Conservation (phyloP, 1,140 invertebrate species). For the Drosophila yakuba region DNA sequence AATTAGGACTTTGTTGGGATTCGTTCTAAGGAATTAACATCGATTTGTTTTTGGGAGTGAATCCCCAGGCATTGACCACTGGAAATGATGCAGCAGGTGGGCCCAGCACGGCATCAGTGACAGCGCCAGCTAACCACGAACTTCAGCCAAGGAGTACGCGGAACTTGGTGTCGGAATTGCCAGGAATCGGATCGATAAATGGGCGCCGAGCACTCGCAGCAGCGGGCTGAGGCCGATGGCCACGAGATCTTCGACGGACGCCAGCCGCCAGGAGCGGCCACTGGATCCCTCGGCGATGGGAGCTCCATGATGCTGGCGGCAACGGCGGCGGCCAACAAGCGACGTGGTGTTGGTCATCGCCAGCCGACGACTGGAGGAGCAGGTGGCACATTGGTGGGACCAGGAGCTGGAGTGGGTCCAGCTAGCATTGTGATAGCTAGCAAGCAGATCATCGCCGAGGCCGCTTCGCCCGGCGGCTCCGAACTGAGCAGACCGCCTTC, state of each 20-base stretch:
- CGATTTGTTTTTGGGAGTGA: neutral
- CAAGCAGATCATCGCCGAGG: conserved; percentile 73
- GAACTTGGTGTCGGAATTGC: neutral
- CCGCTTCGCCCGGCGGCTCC: conserved; percentile 69
- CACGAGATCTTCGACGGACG: conserved; percentile 73
- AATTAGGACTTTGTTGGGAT: neutral
- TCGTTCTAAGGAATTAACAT: neutral
- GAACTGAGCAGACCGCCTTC: conserved; percentile 87
- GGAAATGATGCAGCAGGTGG: neutral
- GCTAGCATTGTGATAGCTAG: conserved; percentile 76
- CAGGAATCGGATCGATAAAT: conserved; percentile 56
- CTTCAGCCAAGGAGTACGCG: neutral
- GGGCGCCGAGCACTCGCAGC: conserved; percentile 82
- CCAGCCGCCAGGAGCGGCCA: neutral
- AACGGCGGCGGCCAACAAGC: conserved; percentile 66
- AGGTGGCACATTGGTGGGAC: neutral
- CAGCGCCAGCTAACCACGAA: neutral
- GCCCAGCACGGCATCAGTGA: neutral
- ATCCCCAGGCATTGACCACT: neutral
- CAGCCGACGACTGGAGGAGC: conserved; percentile 21
- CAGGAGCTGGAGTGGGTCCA: conserved; percentile 1
- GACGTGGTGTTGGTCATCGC: conserved; percentile 38
- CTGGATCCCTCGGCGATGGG: conserved; percentile 28
- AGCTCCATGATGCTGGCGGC: conserved; percentile 56
- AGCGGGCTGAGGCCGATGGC: conserved; percentile 75